phyloP scores from a whole-genome alignment of 2,888 invertebrate species.

The Margaritifera margaritifera region DNA sequence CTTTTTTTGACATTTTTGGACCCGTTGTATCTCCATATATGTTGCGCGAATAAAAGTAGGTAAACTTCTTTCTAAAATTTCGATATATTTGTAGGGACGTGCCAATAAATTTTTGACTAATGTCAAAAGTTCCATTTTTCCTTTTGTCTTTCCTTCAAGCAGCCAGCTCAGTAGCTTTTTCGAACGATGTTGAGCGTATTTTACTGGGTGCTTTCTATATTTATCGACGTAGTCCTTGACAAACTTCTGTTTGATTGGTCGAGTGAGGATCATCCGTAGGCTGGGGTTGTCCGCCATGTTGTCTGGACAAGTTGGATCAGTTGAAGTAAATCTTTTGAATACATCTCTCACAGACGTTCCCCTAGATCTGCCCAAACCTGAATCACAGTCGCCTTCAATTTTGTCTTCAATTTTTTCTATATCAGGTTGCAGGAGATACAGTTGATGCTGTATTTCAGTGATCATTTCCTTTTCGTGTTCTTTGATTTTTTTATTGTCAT shows the following conservation, averaged over 20 bases:
- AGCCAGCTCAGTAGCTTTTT: conserved; percentile 31
- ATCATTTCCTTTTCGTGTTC: conserved; percentile 34
- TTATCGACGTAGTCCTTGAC: conserved; percentile 13
- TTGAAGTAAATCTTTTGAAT: too few relatives aligned
- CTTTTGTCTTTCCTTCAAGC: conserved; percentile 11
- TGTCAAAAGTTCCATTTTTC: conserved; percentile 23
- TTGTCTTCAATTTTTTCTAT: conserved; percentile 42
- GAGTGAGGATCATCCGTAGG: neutral
- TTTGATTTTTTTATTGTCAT: conserved; percentile 28
- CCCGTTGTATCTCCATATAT: conserved; percentile 44
- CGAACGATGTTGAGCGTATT: conserved; percentile 23
- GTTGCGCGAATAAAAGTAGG: conserved; percentile 50
- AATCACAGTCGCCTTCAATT: too few relatives aligned
- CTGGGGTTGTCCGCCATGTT: neutral
- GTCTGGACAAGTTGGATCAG: too few relatives aligned
- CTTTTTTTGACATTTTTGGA: conserved; percentile 38
- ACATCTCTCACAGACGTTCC: conserved; percentile 5
- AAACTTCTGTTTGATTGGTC: too few relatives aligned
- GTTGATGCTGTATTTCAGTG: conserved; percentile 35
- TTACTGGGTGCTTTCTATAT: conserved; percentile 24
- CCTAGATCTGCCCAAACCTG: conserved; percentile 1
- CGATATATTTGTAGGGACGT: conserved; percentile 33
- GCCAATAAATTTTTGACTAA: conserved; percentile 33
- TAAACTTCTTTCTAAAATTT: conserved; percentile 34
- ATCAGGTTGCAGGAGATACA: conserved; percentile 46